Percentiles rank a stretch among this genome's conserved stretches.
Evolutionary conservation across 2,797 vertebrate species (phyloP).

Genomic region (Aeoliscus strigatus): DNA sequence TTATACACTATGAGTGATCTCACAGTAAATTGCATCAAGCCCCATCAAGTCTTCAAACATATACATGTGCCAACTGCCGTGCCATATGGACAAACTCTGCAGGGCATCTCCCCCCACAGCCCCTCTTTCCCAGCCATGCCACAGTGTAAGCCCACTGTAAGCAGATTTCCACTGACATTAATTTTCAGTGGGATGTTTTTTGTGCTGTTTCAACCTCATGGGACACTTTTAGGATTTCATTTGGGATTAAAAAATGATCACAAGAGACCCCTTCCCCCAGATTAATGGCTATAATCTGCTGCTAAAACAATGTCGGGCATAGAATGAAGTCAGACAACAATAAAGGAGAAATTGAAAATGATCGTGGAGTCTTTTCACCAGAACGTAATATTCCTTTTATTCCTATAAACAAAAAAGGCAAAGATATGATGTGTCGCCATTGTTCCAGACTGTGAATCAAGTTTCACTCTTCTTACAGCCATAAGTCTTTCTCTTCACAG

Average conservation of each 20-base stretch:
- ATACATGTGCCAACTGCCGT: constrained; percentile 65
- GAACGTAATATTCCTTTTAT: constrained; percentile 30
- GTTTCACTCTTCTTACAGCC: constrained; percentile 38
- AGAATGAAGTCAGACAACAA: constrained; percentile 31
- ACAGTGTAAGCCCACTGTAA: constrained; percentile 51
- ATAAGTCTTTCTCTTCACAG: constrained; percentile 45
- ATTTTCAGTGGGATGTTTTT: constrained; percentile 42
- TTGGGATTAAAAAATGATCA: constrained; percentile 40
- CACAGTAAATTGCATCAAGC: constrained; percentile 41
- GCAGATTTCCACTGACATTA: constrained; percentile 59
- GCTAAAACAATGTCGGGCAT: constrained; percentile 34
- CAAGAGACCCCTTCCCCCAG: constrained; percentile 31
- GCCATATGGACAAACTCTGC: constrained; percentile 70
- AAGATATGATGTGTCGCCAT: constrained; percentile 35
- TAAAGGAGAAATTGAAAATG: constrained; percentile 17
- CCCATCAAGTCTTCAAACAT: constrained; percentile 46
- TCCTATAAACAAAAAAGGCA: constrained; percentile 8
- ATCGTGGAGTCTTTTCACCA: constrained; percentile 20
- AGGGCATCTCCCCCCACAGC: constrained; percentile 38
- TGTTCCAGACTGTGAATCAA: constrained; percentile 36
- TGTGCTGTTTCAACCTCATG: constrained; percentile 23
- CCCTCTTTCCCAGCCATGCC: constrained; percentile 31
- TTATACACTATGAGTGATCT: constrained; percentile 30
- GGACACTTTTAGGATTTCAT: constrained; percentile 40
- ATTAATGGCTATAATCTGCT: constrained; percentile 58